Conservation (phyloP, 2,797 vertebrate species). For the Clarias fuscus region DNA sequence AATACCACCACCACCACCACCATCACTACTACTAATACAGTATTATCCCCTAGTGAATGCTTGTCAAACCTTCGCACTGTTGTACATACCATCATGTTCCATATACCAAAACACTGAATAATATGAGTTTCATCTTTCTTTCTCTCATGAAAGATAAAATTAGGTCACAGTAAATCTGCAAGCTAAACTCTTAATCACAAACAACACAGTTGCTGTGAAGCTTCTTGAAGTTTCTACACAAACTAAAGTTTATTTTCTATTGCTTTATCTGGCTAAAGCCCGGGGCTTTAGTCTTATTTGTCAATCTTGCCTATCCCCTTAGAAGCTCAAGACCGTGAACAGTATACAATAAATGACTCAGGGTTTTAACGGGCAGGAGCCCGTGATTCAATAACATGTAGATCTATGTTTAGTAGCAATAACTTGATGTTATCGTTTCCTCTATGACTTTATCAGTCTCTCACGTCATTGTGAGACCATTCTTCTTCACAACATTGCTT, state of each 20-base stretch:
- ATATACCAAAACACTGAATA: neutral
- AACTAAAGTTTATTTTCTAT: neutral
- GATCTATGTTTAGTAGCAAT: neutral
- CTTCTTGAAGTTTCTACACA: conserved; percentile 57
- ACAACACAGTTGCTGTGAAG: conserved; percentile 44
- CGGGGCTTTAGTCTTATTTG: neutral
- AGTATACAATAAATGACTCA: neutral
- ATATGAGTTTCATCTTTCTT: neutral
- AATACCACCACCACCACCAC: neutral
- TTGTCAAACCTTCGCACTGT: neutral
- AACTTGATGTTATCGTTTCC: too few species aligned
- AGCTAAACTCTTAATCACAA: conserved; percentile 30
- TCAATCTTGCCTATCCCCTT: neutral
- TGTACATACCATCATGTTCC: neutral
- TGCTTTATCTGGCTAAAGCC: neutral
- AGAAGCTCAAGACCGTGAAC: neutral
- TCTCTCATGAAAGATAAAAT: conserved; percentile 11
- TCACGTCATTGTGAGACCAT: too few species aligned
- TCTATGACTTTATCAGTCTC: too few species aligned
- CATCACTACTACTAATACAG: neutral
- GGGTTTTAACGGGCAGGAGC: neutral
- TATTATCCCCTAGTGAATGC: neutral
- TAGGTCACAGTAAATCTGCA: conserved; percentile 13
- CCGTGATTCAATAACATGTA: too few species aligned
- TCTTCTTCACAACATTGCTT: too few species aligned